Conservation (phyloP, 2,888 invertebrate genomes). For the Sclerodermus sp. region DNA sequence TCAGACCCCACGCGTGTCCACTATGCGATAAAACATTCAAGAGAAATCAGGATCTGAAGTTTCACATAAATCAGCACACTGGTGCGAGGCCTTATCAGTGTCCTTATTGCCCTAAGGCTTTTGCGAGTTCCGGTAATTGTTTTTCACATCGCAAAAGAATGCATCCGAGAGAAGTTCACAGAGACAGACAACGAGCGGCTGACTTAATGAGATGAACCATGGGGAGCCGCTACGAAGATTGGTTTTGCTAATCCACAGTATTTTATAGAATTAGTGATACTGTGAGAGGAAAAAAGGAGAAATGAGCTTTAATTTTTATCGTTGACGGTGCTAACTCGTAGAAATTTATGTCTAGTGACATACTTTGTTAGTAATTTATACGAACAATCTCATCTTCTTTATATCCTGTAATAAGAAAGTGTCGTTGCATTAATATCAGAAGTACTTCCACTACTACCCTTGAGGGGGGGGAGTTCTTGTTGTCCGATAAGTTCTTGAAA, state of each 20-base stretch:
- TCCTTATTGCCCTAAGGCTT: conserved; percentile 72
- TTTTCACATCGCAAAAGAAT: conserved; percentile 73
- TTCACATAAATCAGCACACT: conserved; percentile 76
- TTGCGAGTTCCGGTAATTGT: conserved; percentile 74
- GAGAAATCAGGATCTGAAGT: conserved; percentile 75
- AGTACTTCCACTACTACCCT: no score
- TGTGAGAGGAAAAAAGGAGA: not conserved
- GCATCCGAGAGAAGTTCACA: conserved; percentile 67
- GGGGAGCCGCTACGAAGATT: conserved; percentile 26
- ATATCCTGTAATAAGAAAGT: no score
- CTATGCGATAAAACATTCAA: conserved; percentile 74
- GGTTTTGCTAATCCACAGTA: conserved; percentile 11
- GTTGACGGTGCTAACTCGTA: no score
- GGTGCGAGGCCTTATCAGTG: conserved; percentile 74
- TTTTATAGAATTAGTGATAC: not conserved
- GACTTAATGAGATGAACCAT: conserved; percentile 61
- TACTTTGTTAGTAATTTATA: no score
- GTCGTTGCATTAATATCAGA: no score
- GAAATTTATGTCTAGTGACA: no score
- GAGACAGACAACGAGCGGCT: conserved; percentile 62
- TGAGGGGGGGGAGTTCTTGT: no score
- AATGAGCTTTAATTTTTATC: not conserved
- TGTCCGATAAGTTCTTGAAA: no score
- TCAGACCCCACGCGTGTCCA: conserved; percentile 70
- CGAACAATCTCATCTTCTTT: no score